phyloP scores from a whole-genome alignment of 2,113 vertebrate genomes.

The Chrysemys picta region DNA sequence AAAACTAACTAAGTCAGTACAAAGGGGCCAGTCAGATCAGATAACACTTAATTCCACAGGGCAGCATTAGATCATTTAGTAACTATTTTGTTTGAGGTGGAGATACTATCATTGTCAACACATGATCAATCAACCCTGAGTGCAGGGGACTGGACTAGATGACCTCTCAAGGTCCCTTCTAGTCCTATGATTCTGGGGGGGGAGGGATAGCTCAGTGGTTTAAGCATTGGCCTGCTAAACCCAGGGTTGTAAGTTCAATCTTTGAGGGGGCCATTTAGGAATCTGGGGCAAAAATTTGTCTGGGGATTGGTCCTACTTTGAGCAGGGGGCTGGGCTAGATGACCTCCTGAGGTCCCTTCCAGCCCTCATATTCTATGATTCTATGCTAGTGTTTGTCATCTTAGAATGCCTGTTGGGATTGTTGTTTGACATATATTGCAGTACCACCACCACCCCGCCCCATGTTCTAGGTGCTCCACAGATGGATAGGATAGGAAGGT shows the following conservation, averaged over 20 bases:
- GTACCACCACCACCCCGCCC: not conserved
- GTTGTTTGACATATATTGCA: not conserved
- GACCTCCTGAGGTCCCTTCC: too few relatives aligned
- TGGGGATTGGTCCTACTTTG: too few relatives aligned
- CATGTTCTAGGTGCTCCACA: not conserved
- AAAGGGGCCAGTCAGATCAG: fast-evolving
- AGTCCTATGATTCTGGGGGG: too few relatives aligned
- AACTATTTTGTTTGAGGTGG: not conserved
- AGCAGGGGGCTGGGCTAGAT: too few relatives aligned
- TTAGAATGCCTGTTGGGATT: not conserved
- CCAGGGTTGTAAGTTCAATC: too few relatives aligned
- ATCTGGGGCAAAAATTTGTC: too few relatives aligned
- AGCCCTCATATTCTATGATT: too few relatives aligned
- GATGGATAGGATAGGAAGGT: not conserved
- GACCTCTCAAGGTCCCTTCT: too few relatives aligned
- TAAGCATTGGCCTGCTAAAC: too few relatives aligned
- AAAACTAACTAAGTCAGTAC: not conserved
- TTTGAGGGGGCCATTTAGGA: too few relatives aligned
- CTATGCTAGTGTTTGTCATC: not conserved
- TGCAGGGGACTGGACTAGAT: too few relatives aligned
- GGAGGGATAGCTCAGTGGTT: too few relatives aligned
- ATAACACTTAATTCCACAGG: not conserved
- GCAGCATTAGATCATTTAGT: not conserved
- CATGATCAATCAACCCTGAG: not conserved
- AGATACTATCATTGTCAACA: not conserved